Percentiles rank a stretch among this genome's conserved stretches.
Evolutionary conservation across 2,797 vertebrate species (phyloP).

Genomic region (Enteromius radiatus): DNA sequence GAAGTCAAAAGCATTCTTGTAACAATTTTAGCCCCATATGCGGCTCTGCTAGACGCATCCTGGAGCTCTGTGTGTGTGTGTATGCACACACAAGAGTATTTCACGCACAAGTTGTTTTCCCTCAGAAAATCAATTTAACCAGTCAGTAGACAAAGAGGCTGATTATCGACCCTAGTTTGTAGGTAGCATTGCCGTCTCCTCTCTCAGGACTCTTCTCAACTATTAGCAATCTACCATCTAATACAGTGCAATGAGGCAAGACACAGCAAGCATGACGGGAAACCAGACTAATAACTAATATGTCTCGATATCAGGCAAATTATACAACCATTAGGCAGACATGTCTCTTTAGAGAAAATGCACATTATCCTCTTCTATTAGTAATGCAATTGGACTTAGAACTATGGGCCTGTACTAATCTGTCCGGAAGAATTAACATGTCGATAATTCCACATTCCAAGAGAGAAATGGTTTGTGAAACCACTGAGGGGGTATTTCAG

Average conservation of each 20-base stretch:
- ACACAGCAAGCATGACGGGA: conserved; percentile 31
- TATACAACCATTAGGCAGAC: conserved; percentile 54
- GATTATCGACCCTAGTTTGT: conserved; percentile 47
- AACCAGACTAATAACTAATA: conserved; percentile 48
- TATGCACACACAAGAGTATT: conserved; percentile 22
- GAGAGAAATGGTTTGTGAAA: conserved; percentile 22
- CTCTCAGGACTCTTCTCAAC: conserved; percentile 3
- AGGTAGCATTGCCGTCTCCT: conserved; percentile 29
- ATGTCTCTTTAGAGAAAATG: conserved; percentile 15
- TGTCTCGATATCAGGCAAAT: conserved; percentile 65
- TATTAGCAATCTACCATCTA: conserved; percentile 55
- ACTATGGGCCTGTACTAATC: conserved; percentile 15
- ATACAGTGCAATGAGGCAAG: conserved; percentile 54
- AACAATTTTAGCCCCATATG: not conserved
- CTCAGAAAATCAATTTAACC: conserved; percentile 43
- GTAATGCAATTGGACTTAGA: conserved; percentile 15
- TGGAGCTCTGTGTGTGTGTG: not conserved
- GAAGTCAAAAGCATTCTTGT: conserved; percentile 14
- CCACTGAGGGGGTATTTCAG: not conserved
- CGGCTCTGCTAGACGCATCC: not conserved
- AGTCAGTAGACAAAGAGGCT: conserved; percentile 38
- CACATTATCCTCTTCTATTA: conserved; percentile 39
- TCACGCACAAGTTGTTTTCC: conserved; percentile 43
- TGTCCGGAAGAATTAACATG: conserved; percentile 27
- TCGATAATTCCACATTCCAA: conserved; percentile 1